Evolutionary conservation across 2,113 vertebrate genomes (phyloP), one percentile per base, ranked within the genome.

Genomic region (Eolophus roseicapilla): DNA sequence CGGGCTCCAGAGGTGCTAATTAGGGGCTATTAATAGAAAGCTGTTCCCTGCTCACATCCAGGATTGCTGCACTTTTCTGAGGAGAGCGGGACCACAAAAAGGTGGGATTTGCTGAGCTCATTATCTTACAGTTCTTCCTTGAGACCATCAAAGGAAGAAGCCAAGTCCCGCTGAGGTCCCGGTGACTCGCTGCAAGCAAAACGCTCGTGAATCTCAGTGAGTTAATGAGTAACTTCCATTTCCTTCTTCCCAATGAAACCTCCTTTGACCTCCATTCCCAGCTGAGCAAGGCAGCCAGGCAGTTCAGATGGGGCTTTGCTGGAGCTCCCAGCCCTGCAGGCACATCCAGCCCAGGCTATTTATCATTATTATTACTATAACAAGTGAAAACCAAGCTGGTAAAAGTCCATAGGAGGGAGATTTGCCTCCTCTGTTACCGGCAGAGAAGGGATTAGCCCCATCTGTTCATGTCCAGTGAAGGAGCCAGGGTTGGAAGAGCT

Each of bases 81-180:
- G 53, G 7, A 70, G 24, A 3, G 20, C 27, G 52, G 33, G 28
- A 65, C 2, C 21, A 28, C 35, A 21, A 7, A 53, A 49, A 37
- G 2, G 6, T 52, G 53, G n/a, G 17, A 18, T 14, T 67, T 67
- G n/a, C 19, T 0, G 0, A 19, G 50, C 11, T 13, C 2, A 0
- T 47, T 63, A 0, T 15, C 28, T 46, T 28, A 24, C 41, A 49
- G 37, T 31, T 81, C 33, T 13, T 64, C 65, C 39, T 2, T 18
- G 49, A 95, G 47, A 20, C 17, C 57, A 21, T 52, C 75, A 70
- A 65, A 55, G 65, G 44, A 65, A 1, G 3, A 64, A 73, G 44
- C 20, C 17, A n/a, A 28, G 24, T 46, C 39, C 35, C 1, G 1
- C n/a, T 71, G 52, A 57, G 57, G 52, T 50, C 44, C n/a, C 11